A percentile compares a stretch with the other conserved stretches of the same genome.
Evolutionary conservation across 2,888 invertebrate species (phyloP).

Genomic region (Ferdinandea cuprea): DNA sequence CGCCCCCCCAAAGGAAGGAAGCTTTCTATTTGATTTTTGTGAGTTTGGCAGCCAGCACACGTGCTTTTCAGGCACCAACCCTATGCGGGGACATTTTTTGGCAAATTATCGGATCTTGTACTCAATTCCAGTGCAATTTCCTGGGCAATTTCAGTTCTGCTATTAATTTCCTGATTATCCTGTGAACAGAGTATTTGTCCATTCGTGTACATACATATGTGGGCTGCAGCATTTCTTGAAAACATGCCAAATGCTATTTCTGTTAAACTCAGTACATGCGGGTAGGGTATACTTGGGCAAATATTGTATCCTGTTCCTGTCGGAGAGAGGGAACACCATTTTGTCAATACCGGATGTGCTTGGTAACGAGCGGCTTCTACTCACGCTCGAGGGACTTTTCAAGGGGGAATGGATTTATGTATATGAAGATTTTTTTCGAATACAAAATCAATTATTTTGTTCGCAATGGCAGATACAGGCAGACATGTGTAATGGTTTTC

Average conservation of each 20-base stretch:
- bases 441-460: slow-evolving; percentile 62
- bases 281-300: slow-evolving; percentile 32
- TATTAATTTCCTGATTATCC: slow-evolving; percentile 73
- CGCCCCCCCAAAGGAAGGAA: slow-evolving; percentile 50
- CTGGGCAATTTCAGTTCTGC: slow-evolving; percentile 62
- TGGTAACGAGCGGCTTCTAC: slow-evolving; percentile 11
- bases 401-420: slow-evolving; percentile 48
- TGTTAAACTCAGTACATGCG: slow-evolving; percentile 15
- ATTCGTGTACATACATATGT: slow-evolving; percentile 13
- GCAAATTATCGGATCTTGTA: slow-evolving; percentile 62
- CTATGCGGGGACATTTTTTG: slow-evolving; percentile 31
- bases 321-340: slow-evolving; percentile 11
- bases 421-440: slow-evolving; percentile 31
- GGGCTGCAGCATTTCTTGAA: slow-evolving; percentile 61
- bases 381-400: slow-evolving; percentile 35
- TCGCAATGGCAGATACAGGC: slow-evolving; percentile 52
- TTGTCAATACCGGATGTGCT: slow-evolving; percentile 39
- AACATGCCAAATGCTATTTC: slow-evolving; percentile 62
- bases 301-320: slow-evolving; percentile 51
- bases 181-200: too few relatives aligned
- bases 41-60: slow-evolving; percentile 19
- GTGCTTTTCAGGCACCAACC: slow-evolving; percentile 26
- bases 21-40: not conserved
- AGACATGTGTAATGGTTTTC: too few relatives aligned
- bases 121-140: slow-evolving; percentile 67